Conservation (phyloP, 2,888 invertebrate genomes). For the Drosophila kambysellisi region DNA sequence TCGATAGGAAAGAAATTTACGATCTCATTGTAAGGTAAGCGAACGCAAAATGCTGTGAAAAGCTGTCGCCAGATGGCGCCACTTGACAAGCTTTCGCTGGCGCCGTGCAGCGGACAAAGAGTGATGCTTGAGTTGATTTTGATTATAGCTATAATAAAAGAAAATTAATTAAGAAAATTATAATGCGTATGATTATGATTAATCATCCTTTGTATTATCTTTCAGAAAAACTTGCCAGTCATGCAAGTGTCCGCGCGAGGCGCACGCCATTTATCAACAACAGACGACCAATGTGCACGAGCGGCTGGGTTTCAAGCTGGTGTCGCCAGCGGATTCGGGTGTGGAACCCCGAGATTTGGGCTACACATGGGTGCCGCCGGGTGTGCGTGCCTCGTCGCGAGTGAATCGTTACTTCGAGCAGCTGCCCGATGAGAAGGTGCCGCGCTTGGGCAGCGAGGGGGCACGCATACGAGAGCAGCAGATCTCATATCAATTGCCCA, state of each 20-base stretch:
- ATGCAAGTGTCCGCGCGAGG: conserved; percentile 96
- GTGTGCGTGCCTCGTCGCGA: conserved; percentile 83
- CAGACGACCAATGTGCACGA: conserved; percentile 93
- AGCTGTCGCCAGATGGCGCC: conserved; percentile 61
- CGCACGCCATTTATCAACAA: conserved; percentile 95
- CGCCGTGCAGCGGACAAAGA: conserved; percentile 24
- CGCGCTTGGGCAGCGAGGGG: conserved; percentile 90
- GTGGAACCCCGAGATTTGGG: conserved; percentile 88
- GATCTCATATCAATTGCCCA: conserved; percentile 95
- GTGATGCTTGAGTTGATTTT: background rate
- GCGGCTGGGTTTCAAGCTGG: conserved; percentile 88
- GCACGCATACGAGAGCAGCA: conserved; percentile 93
- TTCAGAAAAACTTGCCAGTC: conserved; percentile 96
- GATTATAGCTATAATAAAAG: background rate
- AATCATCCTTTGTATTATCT: conserved; percentile 12
- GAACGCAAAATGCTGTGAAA: conserved; percentile 19
- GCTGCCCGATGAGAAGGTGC: conserved; percentile 92
- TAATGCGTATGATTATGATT: background rate
- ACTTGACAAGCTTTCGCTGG: conserved; percentile 34
- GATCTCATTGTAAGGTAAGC: conserved; percentile 92
- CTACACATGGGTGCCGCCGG: conserved; percentile 89
- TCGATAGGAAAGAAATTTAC: conserved; percentile 92
- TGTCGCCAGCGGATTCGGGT: conserved; percentile 86
- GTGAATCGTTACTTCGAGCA: conserved; percentile 95
- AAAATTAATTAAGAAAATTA: background rate